Evolutionary conservation across 2,797 vertebrate genomes (phyloP), one percentile per base, ranked within the genome.

Genomic region (Hafferia zeledoni): DNA sequence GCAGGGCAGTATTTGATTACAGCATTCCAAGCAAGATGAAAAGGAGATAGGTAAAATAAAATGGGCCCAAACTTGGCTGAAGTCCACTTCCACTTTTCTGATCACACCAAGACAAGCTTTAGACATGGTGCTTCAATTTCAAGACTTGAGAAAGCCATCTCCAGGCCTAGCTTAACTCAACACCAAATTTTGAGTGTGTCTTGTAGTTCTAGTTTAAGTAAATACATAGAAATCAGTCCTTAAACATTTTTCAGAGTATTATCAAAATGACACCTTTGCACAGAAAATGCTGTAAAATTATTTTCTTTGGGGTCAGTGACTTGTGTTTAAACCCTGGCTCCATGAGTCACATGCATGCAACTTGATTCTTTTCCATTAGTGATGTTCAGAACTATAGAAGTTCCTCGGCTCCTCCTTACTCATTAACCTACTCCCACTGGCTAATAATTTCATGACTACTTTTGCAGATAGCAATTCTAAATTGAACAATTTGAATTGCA

Each of bases 11-110:
- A 56, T 59, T 71, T n/a, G 30, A 72, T 83, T 43, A 83, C 67
- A 89, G 60, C 80, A 88, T 82, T 94, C 71, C 75, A 74, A 94
- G 68, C 24, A 79, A 87, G 71, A 39, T 65, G 64, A 65, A 87
- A 85, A 93, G 71, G 16, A 6, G 0, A 39, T 15, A 60, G 14
- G 55, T 44, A 71, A 84, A 90, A 77, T 69, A 70, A 78, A 16
- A 8, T 49, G 20, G 23, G 28, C 50, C 8, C 41, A 71, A 56
- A 64, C 50, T 68, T 87, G 71, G 63, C 74, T 81, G 39, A 81
- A 83, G 31, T 49, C 71, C 67, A 46, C 31, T 79, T 60, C n/a
- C 12, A 84, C 39, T 87, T 93, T 91, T 69, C 63, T 76, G 46
- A 55, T 25, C n/a, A 65, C 33, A 69, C 14, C 6, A 3, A 87